Conservation (phyloP, 2,113 vertebrate genomes). For the Pachyramphus minor region DNA sequence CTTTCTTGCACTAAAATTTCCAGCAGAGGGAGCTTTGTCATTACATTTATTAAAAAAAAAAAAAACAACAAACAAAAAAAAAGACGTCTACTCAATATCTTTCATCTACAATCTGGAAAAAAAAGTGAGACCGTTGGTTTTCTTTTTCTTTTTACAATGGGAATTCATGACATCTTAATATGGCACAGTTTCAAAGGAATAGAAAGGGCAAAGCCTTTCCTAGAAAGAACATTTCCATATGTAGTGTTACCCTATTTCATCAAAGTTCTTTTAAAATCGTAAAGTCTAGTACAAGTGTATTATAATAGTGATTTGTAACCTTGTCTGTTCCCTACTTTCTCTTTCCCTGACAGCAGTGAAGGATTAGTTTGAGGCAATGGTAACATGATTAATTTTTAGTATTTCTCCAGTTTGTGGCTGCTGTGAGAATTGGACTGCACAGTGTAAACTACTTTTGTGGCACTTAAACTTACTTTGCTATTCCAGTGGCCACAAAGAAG, state of each 20-base stretch:
- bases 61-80: not conserved
- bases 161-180: not conserved
- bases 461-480: not conserved
- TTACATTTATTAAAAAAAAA: not conserved
- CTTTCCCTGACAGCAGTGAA: not conserved
- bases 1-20: not conserved
- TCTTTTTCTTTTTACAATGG: not conserved
- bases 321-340: not conserved
- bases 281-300: not conserved
- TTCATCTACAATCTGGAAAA: not conserved
- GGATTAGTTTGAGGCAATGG: not conserved
- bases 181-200: not conserved
- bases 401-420: not conserved
- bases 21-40: slow-evolving; percentile 57
- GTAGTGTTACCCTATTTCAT: not conserved
- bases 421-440: not conserved
- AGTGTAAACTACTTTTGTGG: not conserved
- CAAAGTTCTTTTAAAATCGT: not conserved
- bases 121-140: not conserved
- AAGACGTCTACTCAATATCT: not conserved
- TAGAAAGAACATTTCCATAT: not conserved
- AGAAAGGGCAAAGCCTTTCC: not conserved
- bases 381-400: not conserved
- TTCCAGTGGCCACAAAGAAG: not conserved
- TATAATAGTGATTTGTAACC: not conserved